phyloP scores from a whole-genome alignment of 2,888 invertebrate genomes.

The Pyrrhia umbra region DNA sequence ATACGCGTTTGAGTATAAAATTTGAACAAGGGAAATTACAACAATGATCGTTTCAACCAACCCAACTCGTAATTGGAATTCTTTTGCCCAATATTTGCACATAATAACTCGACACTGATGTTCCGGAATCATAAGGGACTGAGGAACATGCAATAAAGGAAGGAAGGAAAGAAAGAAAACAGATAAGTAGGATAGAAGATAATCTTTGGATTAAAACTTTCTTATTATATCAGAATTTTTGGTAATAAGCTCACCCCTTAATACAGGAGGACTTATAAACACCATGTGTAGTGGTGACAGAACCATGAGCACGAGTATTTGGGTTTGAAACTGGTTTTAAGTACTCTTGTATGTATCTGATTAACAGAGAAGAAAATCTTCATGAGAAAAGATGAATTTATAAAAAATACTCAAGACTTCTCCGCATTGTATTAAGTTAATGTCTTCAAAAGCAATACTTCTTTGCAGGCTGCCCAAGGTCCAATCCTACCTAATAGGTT shows the following conservation, averaged over 20 bases:
- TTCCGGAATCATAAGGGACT: constrained; percentile 47
- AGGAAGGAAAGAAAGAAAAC: constrained; percentile 19
- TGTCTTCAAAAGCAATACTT: too few relatives aligned
- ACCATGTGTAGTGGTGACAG: too few relatives aligned
- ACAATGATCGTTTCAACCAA: constrained; percentile 37
- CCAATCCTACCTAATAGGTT: too few relatives aligned
- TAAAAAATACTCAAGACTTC: too few relatives aligned
- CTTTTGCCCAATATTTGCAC: constrained; percentile 51
- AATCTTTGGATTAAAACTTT: constrained; percentile 20
- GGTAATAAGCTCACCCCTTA: neutral
- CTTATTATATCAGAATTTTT: neutral
- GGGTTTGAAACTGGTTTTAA: too few relatives aligned
- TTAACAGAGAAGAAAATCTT: too few relatives aligned
- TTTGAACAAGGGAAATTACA: constrained; percentile 40
- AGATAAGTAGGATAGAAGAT: constrained; percentile 25
- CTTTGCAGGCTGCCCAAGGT: too few relatives aligned
- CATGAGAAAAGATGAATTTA: too few relatives aligned
- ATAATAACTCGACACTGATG: constrained; percentile 43
- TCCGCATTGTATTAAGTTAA: too few relatives aligned
- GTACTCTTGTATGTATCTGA: too few relatives aligned
- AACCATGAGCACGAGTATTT: too few relatives aligned
- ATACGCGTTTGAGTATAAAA: constrained; percentile 23
- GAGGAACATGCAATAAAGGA: constrained; percentile 36
- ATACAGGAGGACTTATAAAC: neutral
- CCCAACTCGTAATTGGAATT: constrained; percentile 47